Evolutionary conservation across 2,797 vertebrate genomes (phyloP).

Genomic region (Corythornis leucogaster): DNA sequence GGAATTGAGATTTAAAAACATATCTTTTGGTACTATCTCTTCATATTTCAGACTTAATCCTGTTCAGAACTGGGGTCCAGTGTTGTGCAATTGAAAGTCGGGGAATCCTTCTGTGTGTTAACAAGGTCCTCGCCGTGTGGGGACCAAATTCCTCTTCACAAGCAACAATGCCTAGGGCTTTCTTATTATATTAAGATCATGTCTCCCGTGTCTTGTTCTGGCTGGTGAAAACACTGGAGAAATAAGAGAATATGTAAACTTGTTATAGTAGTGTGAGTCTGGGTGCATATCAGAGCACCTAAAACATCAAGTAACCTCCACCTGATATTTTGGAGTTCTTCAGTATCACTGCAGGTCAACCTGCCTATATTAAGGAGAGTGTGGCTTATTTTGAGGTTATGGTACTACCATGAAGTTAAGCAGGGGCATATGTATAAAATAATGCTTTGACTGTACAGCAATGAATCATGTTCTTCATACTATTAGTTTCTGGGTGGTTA

Average conservation of each 20-base stretch:
- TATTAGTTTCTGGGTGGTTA: not conserved
- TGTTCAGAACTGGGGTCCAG: not conserved
- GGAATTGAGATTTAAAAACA: not conserved
- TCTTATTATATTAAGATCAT: rapidly evolving
- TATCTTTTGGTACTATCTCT: not conserved
- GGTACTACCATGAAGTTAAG: not conserved
- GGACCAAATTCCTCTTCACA: not conserved
- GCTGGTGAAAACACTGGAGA: not conserved
- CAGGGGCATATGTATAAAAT: not conserved
- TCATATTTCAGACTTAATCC: not conserved
- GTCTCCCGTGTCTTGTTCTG: not conserved
- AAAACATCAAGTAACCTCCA: not conserved
- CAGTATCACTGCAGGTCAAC: not conserved
- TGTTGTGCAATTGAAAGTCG: not conserved
- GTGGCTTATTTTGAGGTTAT: not conserved
- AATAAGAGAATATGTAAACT: not conserved
- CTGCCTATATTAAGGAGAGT: too few species aligned
- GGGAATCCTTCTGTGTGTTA: not conserved
- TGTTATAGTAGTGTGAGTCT: not conserved
- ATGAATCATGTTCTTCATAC: not conserved
- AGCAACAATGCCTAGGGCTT: not conserved
- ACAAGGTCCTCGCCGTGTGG: not conserved
- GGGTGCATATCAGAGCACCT: rapidly evolving
- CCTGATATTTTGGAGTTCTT: not conserved
- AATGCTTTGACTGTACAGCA: not conserved